Base-by-base conservation (phyloP, 2,113 vertebrate species). In the Agapornis roseicollis region DNA sequence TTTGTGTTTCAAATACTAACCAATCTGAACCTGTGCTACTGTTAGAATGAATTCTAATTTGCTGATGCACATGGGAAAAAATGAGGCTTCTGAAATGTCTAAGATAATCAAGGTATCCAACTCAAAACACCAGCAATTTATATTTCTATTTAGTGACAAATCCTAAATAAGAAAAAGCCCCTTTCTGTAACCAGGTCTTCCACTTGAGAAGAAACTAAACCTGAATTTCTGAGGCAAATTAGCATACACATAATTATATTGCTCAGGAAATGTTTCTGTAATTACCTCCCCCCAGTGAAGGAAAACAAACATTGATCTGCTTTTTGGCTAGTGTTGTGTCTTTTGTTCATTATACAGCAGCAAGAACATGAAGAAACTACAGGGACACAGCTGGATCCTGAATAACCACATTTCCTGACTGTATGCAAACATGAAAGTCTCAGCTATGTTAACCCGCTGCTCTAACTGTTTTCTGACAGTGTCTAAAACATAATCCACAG, bases 331-430 rank as follows among this genome's bases (percentile, higher is more conserved):
- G 6, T 74, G 64, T 13, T 91, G 66, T 85, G 71, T 86, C 79
- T 96, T 93, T 78, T 71, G 85, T 80, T 95, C 85, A 68, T 95
- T 93, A 86, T 70, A 92, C 72, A 90, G 52, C 94, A 94, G 90
- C 89, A 93, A 90, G 88, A 92, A 81, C 82, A 84, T 0, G 17
- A 29, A 78, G 76, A 87, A 96, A 80, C 0, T 2, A 74, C 41
- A 11, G 73, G 84, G 84, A 90, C 90, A 65, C 90, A 96, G 91
- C 19, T 88, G 90, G 94, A 95, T 88, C 79, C 85, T 37, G 65
- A 96, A 88, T 86, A 97, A 92, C 94, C 85, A 86, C 56, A 80
- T 95, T 96, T 94, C 72, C 72, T 78, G 81, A 60, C 80, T 94
- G 80, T 84, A 50, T 86, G 85, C 61, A 95, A 96, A 97, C 85